phyloP scores from a whole-genome alignment of 2,113 vertebrate species.

The Apus apus region DNA sequence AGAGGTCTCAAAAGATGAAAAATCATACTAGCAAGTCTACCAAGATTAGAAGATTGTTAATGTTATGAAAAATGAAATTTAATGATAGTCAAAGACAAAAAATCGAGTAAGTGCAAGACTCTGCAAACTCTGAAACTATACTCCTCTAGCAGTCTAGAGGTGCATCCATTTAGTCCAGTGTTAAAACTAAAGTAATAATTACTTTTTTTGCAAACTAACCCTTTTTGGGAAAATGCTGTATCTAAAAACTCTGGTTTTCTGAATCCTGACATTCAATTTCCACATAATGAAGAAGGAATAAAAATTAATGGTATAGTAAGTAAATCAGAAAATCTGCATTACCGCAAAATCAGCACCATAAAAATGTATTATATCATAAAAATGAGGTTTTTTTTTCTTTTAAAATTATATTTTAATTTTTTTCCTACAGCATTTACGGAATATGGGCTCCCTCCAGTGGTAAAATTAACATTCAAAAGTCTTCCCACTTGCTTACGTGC shows the following conservation, averaged over 20 bases:
- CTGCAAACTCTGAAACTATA: background rate
- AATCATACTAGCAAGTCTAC: background rate
- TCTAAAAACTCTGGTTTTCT: background rate
- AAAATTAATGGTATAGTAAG: background rate
- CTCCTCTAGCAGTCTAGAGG: background rate
- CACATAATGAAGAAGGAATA: background rate
- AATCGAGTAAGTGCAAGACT: background rate
- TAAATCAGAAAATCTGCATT: background rate
- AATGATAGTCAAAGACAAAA: background rate
- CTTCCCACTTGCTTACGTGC: background rate
- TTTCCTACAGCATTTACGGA: conserved; percentile 28
- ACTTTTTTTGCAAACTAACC: background rate
- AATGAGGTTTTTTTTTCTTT: background rate
- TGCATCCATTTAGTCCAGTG: background rate
- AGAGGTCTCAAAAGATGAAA: conserved; percentile 24
- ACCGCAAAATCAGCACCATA: background rate
- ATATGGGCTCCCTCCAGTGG: conserved; percentile 82
- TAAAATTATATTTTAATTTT: background rate
- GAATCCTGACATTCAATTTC: background rate
- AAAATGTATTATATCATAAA: background rate
- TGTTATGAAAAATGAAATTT: background rate
- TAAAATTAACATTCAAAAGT: conserved; percentile 53
- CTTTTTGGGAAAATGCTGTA: background rate
- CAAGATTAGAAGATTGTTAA: background rate
- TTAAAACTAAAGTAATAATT: background rate